phyloP scores from a whole-genome alignment of 2,113 vertebrate genomes.

The Nerophis lumbriciformis region DNA sequence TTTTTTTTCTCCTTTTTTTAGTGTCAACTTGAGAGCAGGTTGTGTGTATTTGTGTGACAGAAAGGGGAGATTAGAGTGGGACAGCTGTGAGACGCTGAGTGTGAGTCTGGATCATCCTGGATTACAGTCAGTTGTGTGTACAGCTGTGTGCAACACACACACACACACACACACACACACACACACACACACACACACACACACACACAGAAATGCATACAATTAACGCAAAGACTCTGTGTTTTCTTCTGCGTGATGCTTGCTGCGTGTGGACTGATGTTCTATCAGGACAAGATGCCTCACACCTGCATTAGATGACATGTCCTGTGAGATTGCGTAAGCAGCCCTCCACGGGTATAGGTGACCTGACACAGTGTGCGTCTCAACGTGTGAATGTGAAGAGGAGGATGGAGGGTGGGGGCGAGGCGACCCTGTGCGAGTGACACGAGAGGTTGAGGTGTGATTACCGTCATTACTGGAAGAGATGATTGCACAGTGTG shows the following conservation, averaged over 20 bases:
- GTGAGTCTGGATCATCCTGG: conserved; percentile 74
- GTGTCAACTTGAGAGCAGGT: conserved; percentile 7
- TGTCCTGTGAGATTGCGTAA: conserved; percentile 23
- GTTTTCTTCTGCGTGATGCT: conserved; percentile 1
- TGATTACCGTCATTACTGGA: not conserved
- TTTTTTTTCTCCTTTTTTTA: conserved; percentile 9
- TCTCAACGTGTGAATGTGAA: conserved; percentile 11
- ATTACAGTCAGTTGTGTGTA: conserved; percentile 68
- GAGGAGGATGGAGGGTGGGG: conserved; percentile 17
- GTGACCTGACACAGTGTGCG: conserved; percentile 11
- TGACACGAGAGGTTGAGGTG: conserved; percentile 3
- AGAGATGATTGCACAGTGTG: conserved; percentile 31
- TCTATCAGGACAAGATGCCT: not conserved
- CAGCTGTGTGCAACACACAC: conserved; percentile 45
- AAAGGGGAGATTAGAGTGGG: conserved; percentile 51
- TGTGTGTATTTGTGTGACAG: conserved; percentile 25
- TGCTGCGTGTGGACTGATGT: not conserved
- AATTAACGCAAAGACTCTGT: conserved; percentile 14
- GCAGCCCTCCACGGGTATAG: conserved; percentile 13
- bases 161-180: conserved; percentile 15
- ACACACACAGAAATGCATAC: conserved; percentile 20
- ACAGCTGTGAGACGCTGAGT: conserved; percentile 72
- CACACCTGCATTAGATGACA: not conserved
- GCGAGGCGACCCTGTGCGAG: conserved; percentile 42
- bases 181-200: conserved; percentile 13